Base-by-base conservation (phyloP, 2,888 invertebrate genomes). In the Hecatera dysodea region DNA sequence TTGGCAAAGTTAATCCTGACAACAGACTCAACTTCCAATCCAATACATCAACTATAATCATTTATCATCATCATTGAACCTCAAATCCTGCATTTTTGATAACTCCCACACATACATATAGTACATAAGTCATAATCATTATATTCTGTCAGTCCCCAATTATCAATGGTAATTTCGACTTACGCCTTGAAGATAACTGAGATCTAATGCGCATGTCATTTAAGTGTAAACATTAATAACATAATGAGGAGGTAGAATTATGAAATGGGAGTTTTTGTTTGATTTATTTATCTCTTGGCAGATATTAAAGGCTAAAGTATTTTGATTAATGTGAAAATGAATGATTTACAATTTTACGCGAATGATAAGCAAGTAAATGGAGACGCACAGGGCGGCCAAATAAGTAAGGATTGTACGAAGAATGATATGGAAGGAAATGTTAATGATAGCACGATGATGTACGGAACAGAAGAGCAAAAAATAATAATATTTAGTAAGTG, bases 121-220 rank as follows among this genome's bases (percentile, higher is more conserved):
- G 60, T 53, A 67, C 44, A 62, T 66, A 68, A 57, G 48, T 72
- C 63, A 68, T 76, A 48, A 70, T 65, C 55, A 81, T 76, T 81
- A 77, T 50, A n/a, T n/a, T n/a, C 55, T 42, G 56, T 61, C 48
- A 72, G 56, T 57, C 27, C 44, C 67, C 71, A 73, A 84, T 84
- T 81, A 73, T 71, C 52, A 61, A 39, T 33, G 56, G 65, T 63
- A 50, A 72, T 78, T 78, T 60, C 44, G 29, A 65, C 62, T 52
- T 36, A 42, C 39, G 33, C 85, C 82, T 82, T 82, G 80, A 79
- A 61, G 11, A 42, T 64, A 75, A 66, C 27, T 72, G 67, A 57
- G 48, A 42, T 48, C 24, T 75, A 82, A 84, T 71, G 62, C 42
- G 56, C 69, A 36, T 66, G 61, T 78, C 60, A 73, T 77, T 72